Percentiles rank a stretch among this genome's conserved stretches.
Conservation (phyloP, 2,797 vertebrate species). For the Anniella stebbinsi region DNA sequence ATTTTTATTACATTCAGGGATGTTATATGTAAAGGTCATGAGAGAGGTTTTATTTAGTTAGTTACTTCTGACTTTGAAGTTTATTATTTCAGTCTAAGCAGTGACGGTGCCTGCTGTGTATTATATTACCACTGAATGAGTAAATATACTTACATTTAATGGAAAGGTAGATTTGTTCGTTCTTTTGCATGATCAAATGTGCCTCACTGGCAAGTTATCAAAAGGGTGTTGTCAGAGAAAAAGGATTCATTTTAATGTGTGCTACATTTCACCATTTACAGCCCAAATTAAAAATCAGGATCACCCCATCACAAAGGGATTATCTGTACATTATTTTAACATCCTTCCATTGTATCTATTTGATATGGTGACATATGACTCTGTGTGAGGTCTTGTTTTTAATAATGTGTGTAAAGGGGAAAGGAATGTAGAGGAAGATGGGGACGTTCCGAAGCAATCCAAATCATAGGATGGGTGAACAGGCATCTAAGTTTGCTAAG, state of each 20-base stretch:
- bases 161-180: conserved; percentile 22
- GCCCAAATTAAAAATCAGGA: background rate
- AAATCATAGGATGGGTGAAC: background rate
- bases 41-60: conserved; percentile 3
- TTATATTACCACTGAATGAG: conserved; percentile 26
- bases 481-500: background rate
- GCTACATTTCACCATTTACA: background rate
- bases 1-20: conserved; percentile 31
- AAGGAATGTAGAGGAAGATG: background rate
- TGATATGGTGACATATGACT: background rate
- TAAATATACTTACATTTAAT: conserved; percentile 28
- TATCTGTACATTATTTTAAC: background rate
- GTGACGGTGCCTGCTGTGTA: conserved; percentile 16
- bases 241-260: background rate
- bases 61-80: conserved; percentile 36
- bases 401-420: background rate
- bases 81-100: conserved; percentile 31
- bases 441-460: background rate
- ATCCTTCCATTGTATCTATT: background rate
- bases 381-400: background rate
- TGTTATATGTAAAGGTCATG: conserved; percentile 18
- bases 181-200: conserved; percentile 15
- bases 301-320: too few relatives aligned
- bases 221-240: background rate
- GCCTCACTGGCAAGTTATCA: background rate